Percentiles rank a stretch among this genome's conserved stretches.
Conservation (phyloP, 2,113 vertebrate genomes). For the human region DNA sequence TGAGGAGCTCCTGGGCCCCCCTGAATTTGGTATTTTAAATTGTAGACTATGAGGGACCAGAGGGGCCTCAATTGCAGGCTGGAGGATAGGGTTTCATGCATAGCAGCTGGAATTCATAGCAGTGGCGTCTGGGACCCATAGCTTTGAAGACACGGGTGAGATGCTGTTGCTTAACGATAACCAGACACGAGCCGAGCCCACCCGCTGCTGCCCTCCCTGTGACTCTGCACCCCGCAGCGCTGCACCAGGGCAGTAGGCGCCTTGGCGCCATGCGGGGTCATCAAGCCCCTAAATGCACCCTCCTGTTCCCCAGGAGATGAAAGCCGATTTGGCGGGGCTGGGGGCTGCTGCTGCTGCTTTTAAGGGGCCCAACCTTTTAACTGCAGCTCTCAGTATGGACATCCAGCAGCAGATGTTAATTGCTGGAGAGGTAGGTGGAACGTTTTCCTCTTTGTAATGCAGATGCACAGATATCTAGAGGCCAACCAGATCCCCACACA, state of each 20-base stretch:
- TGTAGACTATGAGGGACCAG: background rate
- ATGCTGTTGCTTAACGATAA: constrained; percentile 32
- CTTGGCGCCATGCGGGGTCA: background rate
- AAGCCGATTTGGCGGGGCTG: background rate
- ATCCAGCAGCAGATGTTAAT: background rate
- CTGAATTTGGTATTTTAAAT: background rate
- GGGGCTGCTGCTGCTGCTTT: background rate
- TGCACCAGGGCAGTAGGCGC: too few species aligned
- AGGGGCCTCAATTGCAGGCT: background rate
- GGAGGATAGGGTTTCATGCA: constrained; percentile 43
- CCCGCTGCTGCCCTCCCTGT: background rate
- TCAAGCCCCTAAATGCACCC: background rate
- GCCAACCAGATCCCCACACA: background rate
- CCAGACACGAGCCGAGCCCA: background rate
- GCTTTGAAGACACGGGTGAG: constrained; percentile 43
- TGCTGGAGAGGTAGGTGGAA: background rate
- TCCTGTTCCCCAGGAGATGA: background rate
- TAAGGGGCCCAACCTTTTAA: background rate
- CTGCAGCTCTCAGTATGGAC: background rate
- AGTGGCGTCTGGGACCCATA: background rate
- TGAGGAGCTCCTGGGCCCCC: background rate
- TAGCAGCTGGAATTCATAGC: constrained; percentile 61
- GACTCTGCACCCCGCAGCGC: background rate
- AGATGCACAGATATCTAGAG: background rate
- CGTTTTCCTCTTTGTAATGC: background rate